These are phyloP conservation scores for Trematomus loennbergii DNA, from an alignment of 2,113 vertebrate species.

Conservation along the genomic window DNA sequence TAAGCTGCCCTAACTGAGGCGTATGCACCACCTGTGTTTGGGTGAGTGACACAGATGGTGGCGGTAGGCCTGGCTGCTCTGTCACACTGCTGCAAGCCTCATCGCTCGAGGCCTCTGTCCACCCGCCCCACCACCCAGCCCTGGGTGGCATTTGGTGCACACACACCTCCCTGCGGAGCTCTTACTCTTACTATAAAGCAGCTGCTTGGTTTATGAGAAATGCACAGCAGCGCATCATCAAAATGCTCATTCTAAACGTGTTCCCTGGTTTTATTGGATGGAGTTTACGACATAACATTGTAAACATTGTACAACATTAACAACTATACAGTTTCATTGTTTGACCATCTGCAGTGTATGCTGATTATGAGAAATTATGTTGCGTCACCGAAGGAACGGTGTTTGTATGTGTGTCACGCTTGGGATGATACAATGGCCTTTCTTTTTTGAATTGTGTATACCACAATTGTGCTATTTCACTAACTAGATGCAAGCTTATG, in stretches of 20 bases:
- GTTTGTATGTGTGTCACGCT: neutral
- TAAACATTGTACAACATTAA: neutral
- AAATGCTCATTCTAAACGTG: conserved; percentile 18
- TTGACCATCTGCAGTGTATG: neutral
- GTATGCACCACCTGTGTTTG: conserved; percentile 46
- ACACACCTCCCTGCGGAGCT: conserved; percentile 33
- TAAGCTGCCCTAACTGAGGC: conserved; percentile 13
- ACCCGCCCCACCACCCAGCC: conserved; percentile 13
- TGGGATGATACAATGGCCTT: too few relatives aligned
- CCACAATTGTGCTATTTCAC: neutral
- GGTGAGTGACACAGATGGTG: conserved; percentile 73
- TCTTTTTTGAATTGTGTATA: neutral
- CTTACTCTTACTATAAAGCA: conserved; percentile 25
- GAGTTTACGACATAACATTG: neutral
- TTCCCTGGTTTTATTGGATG: conserved; percentile 13
- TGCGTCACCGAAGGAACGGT: neutral
- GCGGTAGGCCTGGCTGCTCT: conserved; percentile 59
- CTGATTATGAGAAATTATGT: neutral
- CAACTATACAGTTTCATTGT: neutral
- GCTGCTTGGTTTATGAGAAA: conserved; percentile 39
- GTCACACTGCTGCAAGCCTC: conserved; percentile 32
- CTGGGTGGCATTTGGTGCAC: conserved; percentile 24
- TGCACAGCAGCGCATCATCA: neutral
- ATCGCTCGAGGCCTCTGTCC: neutral
- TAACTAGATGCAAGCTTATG: neutral